phyloP scores from a whole-genome alignment of 1,140 invertebrate species.

The Whitmania pigra region DNA sequence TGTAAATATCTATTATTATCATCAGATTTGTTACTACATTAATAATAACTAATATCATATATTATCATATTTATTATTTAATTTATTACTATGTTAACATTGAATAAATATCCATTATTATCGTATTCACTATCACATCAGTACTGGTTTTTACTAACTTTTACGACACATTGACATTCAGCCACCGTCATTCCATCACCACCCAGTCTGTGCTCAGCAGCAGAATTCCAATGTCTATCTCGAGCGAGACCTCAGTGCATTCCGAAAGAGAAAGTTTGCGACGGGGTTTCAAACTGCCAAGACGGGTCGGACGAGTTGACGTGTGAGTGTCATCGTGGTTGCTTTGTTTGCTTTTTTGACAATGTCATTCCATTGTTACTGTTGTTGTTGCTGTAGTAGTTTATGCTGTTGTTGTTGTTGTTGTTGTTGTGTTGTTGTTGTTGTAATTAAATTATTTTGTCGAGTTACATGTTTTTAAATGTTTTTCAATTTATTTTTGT shows the following conservation, averaged over 20 bases:
- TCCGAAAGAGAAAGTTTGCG: background rate
- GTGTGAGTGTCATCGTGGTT: background rate
- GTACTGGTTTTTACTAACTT: no score
- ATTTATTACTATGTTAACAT: no score
- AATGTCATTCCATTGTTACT: background rate
- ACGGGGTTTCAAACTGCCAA: background rate
- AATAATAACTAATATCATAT: no score
- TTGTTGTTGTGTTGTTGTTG: background rate
- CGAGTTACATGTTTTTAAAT: background rate
- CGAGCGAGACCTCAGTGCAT: constrained; percentile 17
- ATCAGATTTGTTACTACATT: no score
- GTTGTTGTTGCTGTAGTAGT: background rate
- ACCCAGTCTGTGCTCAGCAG: background rate
- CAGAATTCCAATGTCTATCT: background rate
- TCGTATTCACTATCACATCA: no score
- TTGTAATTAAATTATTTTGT: background rate
- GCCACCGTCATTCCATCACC: background rate
- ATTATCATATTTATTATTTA: no score
- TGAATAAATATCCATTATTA: no score
- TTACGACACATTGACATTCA: no score
- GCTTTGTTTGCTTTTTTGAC: no score
- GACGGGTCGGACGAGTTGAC: constrained; percentile 16
- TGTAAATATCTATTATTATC: no score
- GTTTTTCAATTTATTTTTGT: no score
- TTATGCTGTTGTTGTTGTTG: background rate